Base-by-base conservation (phyloP, 1,140 invertebrate species). In the Teleogryllus occipitalis region DNA sequence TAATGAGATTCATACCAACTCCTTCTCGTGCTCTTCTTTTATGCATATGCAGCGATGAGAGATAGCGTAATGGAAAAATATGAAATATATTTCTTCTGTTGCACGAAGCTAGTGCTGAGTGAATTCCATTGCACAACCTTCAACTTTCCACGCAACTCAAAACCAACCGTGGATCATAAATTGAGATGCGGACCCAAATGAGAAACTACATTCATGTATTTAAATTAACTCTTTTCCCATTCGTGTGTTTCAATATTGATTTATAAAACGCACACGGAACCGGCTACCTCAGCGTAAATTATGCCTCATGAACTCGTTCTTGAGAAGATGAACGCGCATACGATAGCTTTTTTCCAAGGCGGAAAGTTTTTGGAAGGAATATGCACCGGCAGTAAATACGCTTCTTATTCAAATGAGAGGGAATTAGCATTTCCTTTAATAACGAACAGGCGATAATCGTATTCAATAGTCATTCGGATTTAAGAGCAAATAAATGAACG, bases 61-160 rank as follows among this genome's bases (percentile, higher is more conserved):
- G 54, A 65, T 65, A 65, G 54, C 54, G 54, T 65, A 65, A 65
- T 65, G 54, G 54, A 65, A 65, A 65, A 65, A 65, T 65, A 18
- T 65, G 54, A 65, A 14, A 18, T 65, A 65, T 65, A 65, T 65
- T 65, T 65, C 54, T 65, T 18, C 54, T 18, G 18, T 65, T 65
- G 54, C 54, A 18, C 10, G 18, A 10, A 65, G 18, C 54, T 10
- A 65, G 54, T 18, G 54, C 2, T 18, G 54, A 65, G 54, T 65
- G 54, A 65, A 65, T 65, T 65, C 18, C 54, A 3, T 65, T 65
- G 18, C 18, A 14, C 54, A 65, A 65, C 54, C 54, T 65, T 65
- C 10, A 65, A 65, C 10, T 65, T 65, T 10, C 54, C 54, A 65
- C 54, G 18, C 54, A 65, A 65, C 54, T 18, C 54, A 18, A 65